Base-by-base conservation (phyloP, 1,140 invertebrate genomes). In the Drosophila pachea region DNA sequence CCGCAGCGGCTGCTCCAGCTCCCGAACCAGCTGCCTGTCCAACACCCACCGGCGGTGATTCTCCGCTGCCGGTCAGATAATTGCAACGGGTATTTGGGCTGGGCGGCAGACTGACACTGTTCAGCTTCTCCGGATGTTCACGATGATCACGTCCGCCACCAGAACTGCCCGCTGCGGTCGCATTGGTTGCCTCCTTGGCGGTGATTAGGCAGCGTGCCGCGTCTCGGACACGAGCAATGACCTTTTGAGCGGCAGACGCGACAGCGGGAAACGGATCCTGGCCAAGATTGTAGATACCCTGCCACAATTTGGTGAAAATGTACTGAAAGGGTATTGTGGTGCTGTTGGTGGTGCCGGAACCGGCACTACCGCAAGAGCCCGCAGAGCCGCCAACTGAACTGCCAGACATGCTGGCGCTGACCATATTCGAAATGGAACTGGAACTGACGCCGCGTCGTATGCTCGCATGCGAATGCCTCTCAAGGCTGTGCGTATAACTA, bases 241-340 rank as follows among this genome's bases (percentile, higher is more conserved):
- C 92, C 81, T 93, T 93, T 71, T 92, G 92, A 3, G 96, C 94
- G 90, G 97, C 93, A 48, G 91, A 89, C 1, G 94, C 91, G 4
- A 98, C 95, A 6, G 93, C 92, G 7, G 95, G 95, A 90, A 95
- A 93, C 8, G 97, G 97, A 92, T 98, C 97, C 61, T 92, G 92
- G 52, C 96, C 93, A 61, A 97, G 91, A 43, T 91, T 91, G 50
- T 92, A 91, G 55, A 98, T 91, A 45, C 94, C 94, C 75, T 92
- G 92, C 96, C 96, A 98, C 48, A 98, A 91, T 89, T 95, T 96
- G 88, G 93, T 93, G 89, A 97, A 98, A 42, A 98, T 94, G 52
- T 91, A 91, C n/a, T 91, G 91, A 89, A 88, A 78, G 48, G 88
- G 87, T 76, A 89, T 90, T 7, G 83, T 76, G 29, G 22, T 22